Base-by-base conservation (phyloP, 2,888 invertebrate genomes). In the Lissocephala sabroskyi region DNA sequence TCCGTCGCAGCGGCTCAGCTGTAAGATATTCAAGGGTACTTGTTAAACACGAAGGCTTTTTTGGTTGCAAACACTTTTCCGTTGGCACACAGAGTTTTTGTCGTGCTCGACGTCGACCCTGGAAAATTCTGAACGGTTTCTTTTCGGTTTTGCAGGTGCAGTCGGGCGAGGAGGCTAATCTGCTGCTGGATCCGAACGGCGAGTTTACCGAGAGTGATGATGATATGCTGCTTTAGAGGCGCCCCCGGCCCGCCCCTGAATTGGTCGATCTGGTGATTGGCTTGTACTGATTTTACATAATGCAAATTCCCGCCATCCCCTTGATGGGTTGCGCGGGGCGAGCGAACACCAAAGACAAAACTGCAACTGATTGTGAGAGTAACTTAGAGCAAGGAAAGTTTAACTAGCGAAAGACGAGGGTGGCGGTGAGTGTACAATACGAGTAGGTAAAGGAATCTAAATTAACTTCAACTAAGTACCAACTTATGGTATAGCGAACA, bases 171-270 rank as follows among this genome's bases (percentile, higher is more conserved):
- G 83, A 83, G 51, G 83, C 82, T 2, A 83, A 81, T 50, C 59
- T 83, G 49, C 51, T 83, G 45, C 52, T 84, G 16, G 82, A 82
- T 49, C 79, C 82, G 11, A 81, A 80, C 59, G 84, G 82, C 2
- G 81, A 81, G 47, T 80, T 83, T 28, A 80, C 79, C 4, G 84
- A 82, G 13, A 81, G 81, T 32, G 83, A 83, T 49, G 83, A 83
- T 50, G 83, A 83, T 41, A 82, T 83, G 80, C 58, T 83, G 47
- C 79, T 83, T 41, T 83, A 82, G 62, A 59, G n/a, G 35, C 43
- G 39, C 40, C 7, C 23, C 23, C 7, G 3, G 35, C 35, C 14
- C 16, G 35, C 35, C 35, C 13, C 13, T 16, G 16, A 16, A 14
- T 35, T 35, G 35, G 14, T 35, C 35, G 35, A 35, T 35, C 33